Base-by-base conservation (phyloP, 23 tunicate species). In the Ascidia mentula region DNA sequence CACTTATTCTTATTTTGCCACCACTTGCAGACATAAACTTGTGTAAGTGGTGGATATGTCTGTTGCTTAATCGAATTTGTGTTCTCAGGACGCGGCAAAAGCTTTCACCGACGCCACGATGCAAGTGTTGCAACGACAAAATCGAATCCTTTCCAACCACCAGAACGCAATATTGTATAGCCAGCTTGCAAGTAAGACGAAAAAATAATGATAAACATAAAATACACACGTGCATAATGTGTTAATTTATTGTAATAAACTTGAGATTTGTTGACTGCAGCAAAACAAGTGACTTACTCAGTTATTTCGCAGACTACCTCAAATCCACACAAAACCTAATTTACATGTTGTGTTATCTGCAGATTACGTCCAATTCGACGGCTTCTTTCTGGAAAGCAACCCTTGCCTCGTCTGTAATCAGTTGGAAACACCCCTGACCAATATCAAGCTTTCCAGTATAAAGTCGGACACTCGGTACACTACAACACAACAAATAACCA, bases 321-420 rank as follows among this genome's bases (percentile, higher is more conserved):
- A n/a, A n/a, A n/a, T n/a, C n/a, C n/a, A n/a, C n/a, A n/a, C n/a
- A n/a, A n/a, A n/a, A n/a, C n/a, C n/a, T n/a, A n/a, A n/a, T n/a
- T n/a, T n/a, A n/a, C n/a, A n/a, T 42, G 53, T 42, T 12, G 15
- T 42, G 12, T 42, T 15, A 26, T 46, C 46, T 38, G 35, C 85
- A 85, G 96, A 86, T 36, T 90, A 90, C 45, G 96, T 95, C 4
- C 86, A 90, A 32, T 90, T 95, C 45, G 99, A 90, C 35, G 99
- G 99, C 24, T 95, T 78, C 46, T 95, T 85, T 59, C 81, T 95
- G 60, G 99, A 95, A 82, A 86, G 74, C 78, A 86, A 95, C 65
- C 99, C 96, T 0, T 95, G 99, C 81, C 46, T 95, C 38, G 89
- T 90, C 20, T 95, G 99, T 69, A 95, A 95, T 78, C 95, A 87